These are phyloP conservation scores for Campylorhamphus procurvoides DNA, from an alignment of 2,113 vertebrate species.

Conservation along the genomic window DNA sequence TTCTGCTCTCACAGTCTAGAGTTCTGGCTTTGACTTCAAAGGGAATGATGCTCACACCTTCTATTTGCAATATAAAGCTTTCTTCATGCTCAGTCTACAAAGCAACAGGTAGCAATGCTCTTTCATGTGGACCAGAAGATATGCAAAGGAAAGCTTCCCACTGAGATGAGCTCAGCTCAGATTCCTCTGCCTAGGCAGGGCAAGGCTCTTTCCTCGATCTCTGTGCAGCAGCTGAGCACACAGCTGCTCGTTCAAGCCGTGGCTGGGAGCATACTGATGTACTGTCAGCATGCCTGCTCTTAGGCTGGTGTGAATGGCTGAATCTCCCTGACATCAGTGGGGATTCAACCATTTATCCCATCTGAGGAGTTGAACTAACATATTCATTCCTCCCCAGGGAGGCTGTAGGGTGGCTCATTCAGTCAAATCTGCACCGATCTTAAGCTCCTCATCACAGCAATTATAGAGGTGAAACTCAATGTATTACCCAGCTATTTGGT, in stretches of 20 bases:
- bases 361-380: background rate
- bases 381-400: background rate
- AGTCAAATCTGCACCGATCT: background rate
- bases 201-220: background rate
- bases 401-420: background rate
- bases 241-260: background rate
- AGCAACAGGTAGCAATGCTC: background rate
- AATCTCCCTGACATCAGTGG: background rate
- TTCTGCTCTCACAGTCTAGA: background rate
- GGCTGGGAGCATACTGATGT: background rate
- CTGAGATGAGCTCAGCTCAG: background rate
- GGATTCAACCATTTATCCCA: background rate
- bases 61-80: background rate
- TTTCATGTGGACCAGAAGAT: background rate
- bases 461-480: background rate
- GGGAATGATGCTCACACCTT: background rate
- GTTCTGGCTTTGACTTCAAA: conserved; percentile 37
- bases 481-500: background rate
- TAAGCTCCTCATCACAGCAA: background rate
- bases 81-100: background rate
- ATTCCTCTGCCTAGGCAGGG: fast-evolving
- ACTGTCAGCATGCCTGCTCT: background rate
- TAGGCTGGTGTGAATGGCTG: background rate
- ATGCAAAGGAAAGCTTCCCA: background rate
- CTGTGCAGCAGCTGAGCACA: background rate